A percentile compares a stretch with the other conserved stretches of the same genome.
Conservation (phyloP, 2,113 vertebrate species). For the Elephantulus edwardii region DNA sequence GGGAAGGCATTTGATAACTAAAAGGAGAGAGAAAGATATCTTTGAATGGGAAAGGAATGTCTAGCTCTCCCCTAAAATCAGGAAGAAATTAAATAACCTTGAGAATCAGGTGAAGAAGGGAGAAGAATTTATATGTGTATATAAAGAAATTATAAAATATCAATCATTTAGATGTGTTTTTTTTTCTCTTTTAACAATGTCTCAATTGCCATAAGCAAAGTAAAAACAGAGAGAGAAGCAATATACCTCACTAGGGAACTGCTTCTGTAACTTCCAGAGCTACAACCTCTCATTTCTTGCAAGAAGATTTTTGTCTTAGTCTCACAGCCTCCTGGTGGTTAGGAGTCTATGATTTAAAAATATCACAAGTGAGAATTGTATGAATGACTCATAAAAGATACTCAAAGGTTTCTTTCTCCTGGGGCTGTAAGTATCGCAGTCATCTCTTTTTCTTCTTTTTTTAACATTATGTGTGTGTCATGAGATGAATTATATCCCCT, state of each 20-base stretch:
- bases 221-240: background rate
- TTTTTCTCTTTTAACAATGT: slow-evolving; percentile 28
- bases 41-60: background rate
- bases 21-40: background rate
- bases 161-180: background rate
- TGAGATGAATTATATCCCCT: background rate
- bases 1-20: background rate
- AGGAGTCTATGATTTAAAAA: slow-evolving; percentile 76
- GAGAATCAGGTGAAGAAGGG: background rate
- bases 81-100: background rate
- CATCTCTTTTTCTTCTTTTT: background rate
- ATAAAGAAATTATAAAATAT: background rate
- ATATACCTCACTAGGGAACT: background rate
- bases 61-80: background rate
- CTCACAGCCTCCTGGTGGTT: background rate
- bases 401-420: slow-evolving; percentile 56
- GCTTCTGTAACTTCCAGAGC: background rate
- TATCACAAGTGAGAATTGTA: slow-evolving; percentile 80
- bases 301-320: background rate
- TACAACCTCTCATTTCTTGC: background rate
- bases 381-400: slow-evolving; percentile 79
- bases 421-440: slow-evolving; percentile 65
- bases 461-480: background rate
- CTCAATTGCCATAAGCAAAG: background rate
- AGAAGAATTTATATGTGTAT: background rate